Conservation (phyloP, 2,888 invertebrate species). For the Gastrophysa polygoni region DNA sequence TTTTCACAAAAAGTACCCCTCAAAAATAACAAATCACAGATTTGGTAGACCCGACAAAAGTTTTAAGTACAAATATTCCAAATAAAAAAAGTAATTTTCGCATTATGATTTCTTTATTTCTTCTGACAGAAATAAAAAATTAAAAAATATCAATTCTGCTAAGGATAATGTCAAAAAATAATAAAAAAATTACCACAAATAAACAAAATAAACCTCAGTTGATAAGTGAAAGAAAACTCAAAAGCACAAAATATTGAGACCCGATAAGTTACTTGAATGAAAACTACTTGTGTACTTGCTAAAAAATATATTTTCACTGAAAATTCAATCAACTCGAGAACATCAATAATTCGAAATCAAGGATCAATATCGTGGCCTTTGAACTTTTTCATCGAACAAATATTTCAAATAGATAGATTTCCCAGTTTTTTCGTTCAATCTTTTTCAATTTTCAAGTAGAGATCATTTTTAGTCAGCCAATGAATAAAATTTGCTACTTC, state of each 20-base stretch:
- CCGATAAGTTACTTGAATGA: slow-evolving; percentile 5
- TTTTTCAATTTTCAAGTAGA: slow-evolving; percentile 37
- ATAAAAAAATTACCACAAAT: slow-evolving; percentile 16
- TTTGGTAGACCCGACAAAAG: slow-evolving; percentile 24
- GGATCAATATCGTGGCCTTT: slow-evolving; percentile 18
- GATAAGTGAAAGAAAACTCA: slow-evolving; percentile 21
- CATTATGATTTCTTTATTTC: slow-evolving; percentile 22
- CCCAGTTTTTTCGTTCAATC: slow-evolving; percentile 26
- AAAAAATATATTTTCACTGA: slow-evolving; percentile 12
- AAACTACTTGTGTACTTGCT: slow-evolving; percentile 14
- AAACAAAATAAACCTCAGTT: slow-evolving; percentile 23
- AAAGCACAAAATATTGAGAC: slow-evolving; percentile 22
- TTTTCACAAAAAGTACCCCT: slow-evolving; percentile 4
- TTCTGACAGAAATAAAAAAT: slow-evolving; percentile 27
- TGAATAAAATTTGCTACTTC: slow-evolving; percentile 44
- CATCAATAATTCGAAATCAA: slow-evolving; percentile 6
- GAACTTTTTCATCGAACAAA: slow-evolving; percentile 23
- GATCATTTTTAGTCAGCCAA: slow-evolving; percentile 49
- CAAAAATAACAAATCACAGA: slow-evolving; percentile 11
- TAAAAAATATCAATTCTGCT: slow-evolving; percentile 25
- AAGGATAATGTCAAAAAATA: slow-evolving; percentile 24
- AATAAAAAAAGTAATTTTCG: slow-evolving; percentile 16
- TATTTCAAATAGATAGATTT: slow-evolving; percentile 30
- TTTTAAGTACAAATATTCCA: slow-evolving; percentile 30
- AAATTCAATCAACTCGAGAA: slow-evolving; percentile 13